phyloP scores from a whole-genome alignment of 2,113 vertebrate genomes.

The Dicrurus megarhynchus region DNA sequence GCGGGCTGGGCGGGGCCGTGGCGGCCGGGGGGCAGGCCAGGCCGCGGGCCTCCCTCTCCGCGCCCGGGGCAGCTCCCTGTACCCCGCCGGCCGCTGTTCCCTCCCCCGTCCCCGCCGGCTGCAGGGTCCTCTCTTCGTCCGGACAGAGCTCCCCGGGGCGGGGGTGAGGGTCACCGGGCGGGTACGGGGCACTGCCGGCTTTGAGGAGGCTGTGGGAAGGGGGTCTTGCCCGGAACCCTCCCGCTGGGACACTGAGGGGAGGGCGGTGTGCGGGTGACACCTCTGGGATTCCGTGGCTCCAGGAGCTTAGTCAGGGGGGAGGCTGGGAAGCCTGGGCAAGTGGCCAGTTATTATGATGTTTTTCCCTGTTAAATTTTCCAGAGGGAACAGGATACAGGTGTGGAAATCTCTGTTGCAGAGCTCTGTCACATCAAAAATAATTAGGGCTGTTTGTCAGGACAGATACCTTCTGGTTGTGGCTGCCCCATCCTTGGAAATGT shows the following conservation, averaged over 20 bases:
- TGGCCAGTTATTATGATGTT: rapidly evolving
- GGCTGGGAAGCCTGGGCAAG: background rate
- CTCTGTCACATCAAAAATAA: background rate
- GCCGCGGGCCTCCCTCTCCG: background rate
- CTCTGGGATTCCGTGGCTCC: rapidly evolving
- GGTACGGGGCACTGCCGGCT: background rate
- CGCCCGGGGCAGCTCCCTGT: background rate
- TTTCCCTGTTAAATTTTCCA: background rate
- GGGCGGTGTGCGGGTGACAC: background rate
- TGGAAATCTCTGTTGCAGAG: background rate
- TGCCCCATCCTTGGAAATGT: background rate
- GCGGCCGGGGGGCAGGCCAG: background rate
- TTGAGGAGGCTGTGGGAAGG: background rate
- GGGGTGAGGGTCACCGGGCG: rapidly evolving
- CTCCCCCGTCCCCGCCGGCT: too few species aligned
- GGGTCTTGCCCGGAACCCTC: rapidly evolving
- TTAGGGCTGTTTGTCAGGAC: background rate
- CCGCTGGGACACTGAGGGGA: background rate
- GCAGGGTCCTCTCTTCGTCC: background rate
- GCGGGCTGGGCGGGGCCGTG: background rate
- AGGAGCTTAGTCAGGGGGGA: background rate
- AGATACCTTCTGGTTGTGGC: background rate
- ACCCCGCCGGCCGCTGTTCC: background rate
- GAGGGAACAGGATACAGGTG: background rate
- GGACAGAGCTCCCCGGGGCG: background rate